phyloP scores from a whole-genome alignment of 2,113 vertebrate genomes.

The Saiga tatarica region DNA sequence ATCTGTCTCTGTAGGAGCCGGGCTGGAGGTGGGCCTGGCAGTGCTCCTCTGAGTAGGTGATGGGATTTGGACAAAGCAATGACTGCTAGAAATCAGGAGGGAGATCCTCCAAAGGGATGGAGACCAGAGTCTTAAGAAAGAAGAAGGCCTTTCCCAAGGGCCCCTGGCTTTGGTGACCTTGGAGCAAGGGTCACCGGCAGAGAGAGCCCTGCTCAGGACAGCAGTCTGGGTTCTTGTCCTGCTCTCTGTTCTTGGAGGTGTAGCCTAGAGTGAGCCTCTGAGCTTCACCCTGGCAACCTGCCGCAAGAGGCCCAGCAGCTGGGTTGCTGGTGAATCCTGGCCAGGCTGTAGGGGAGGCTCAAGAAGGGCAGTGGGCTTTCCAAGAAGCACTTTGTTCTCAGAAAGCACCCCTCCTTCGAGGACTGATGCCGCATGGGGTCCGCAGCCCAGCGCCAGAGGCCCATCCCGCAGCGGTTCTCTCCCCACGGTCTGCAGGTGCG shows the following conservation, averaged over 20 bases:
- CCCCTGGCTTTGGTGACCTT: background rate
- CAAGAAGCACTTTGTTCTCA: background rate
- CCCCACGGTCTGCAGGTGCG: slow-evolving; percentile 86
- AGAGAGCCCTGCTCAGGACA: background rate
- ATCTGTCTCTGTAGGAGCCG: background rate
- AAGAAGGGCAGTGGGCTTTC: background rate
- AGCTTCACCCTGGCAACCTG: background rate
- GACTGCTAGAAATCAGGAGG: background rate
- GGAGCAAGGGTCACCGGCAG: background rate
- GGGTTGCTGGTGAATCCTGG: background rate
- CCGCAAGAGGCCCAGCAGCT: background rate
- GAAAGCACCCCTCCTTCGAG: too few relatives aligned
- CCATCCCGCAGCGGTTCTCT: background rate
- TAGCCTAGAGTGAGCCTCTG: background rate
- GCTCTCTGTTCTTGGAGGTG: background rate
- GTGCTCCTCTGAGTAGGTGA: background rate
- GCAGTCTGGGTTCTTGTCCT: background rate
- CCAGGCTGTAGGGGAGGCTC: background rate
- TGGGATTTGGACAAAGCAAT: background rate
- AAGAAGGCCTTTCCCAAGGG: background rate
- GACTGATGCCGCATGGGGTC: rapidly evolving
- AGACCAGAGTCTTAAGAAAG: background rate
- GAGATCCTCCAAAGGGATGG: background rate
- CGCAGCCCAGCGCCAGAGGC: background rate
- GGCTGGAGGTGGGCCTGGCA: background rate